These are phyloP conservation scores for Corvus hawaiiensis DNA, from an alignment of 2,113 vertebrate species.

Conservation along the genomic window DNA sequence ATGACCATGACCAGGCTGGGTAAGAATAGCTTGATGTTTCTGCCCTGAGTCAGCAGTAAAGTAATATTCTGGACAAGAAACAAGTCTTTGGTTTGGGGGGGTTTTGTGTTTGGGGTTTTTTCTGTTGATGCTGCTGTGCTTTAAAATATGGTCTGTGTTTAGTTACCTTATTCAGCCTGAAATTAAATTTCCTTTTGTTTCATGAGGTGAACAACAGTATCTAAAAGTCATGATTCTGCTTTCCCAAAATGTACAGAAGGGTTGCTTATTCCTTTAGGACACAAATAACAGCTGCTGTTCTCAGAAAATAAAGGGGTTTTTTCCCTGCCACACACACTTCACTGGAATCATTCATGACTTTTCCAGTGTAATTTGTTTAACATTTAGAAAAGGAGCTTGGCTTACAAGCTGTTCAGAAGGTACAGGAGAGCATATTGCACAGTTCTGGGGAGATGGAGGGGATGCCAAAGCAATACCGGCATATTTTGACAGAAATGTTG, in stretches of 20 bases:
- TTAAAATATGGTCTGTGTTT: not conserved
- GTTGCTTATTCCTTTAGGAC: not conserved
- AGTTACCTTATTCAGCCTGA: not conserved
- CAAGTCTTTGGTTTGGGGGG: not conserved
- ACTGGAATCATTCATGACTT: not conserved
- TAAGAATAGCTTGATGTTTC: not conserved
- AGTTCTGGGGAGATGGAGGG: rapidly evolving
- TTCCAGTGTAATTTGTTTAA: not conserved
- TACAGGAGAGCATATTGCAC: not conserved
- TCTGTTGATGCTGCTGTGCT: not conserved
- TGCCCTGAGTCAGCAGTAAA: not conserved
- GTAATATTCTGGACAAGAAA: not conserved
- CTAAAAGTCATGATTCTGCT: rapidly evolving
- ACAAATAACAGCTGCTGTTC: not conserved
- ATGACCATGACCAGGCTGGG: not conserved
- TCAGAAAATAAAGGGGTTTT: not conserved
- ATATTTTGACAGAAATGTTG: rapidly evolving
- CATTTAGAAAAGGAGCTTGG: not conserved
- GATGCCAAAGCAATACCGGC: not conserved
- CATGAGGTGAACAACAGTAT: not conserved
- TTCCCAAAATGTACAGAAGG: not conserved
- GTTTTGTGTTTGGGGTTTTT: not conserved
- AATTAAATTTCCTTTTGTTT: not conserved
- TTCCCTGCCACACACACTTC: not conserved
- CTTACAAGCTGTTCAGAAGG: not conserved